Evolutionary conservation across 2,113 vertebrate species (phyloP).

Genomic region (Paramormyrops kingsleyae): DNA sequence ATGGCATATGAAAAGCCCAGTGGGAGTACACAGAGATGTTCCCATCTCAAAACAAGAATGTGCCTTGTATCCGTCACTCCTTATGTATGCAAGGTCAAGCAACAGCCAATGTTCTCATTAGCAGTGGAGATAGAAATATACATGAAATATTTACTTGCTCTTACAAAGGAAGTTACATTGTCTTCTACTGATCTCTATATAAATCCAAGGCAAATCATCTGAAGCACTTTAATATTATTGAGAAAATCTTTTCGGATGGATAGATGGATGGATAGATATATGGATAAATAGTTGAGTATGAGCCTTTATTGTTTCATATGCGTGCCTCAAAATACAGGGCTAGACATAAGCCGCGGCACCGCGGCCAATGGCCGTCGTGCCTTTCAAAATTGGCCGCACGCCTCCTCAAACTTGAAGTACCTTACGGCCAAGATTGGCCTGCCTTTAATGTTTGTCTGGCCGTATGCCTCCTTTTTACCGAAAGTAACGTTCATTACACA

Average conservation of each 20-base stretch:
- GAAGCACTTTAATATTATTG: neutral
- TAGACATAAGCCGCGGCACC: too few relatives aligned
- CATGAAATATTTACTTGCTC: conserved; percentile 56
- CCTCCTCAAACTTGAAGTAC: too few relatives aligned
- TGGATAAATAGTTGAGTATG: neutral
- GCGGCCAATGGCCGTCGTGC: too few relatives aligned
- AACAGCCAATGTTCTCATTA: conserved; percentile 74
- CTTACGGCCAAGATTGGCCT: too few relatives aligned
- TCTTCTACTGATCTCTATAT: conserved; percentile 41
- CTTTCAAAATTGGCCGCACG: too few relatives aligned
- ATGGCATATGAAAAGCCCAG: neutral
- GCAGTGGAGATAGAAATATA: conserved; percentile 67
- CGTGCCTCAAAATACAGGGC: neutral
- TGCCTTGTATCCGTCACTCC: conserved; percentile 52
- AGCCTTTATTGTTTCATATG: conserved; percentile 5
- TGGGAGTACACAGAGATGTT: conserved; percentile 5
- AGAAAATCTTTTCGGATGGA: conserved; percentile 21
- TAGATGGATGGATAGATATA: neutral
- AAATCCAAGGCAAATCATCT: conserved; percentile 25
- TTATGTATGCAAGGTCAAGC: conserved; percentile 73
- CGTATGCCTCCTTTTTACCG: too few relatives aligned
- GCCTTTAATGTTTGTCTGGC: too few relatives aligned
- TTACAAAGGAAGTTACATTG: conserved; percentile 41
- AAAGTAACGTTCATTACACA: too few relatives aligned
- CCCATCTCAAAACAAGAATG: conserved; percentile 8